Evolutionary conservation across 1,140 invertebrate genomes (phyloP), one percentile per base, ranked within the genome.

Genomic region (Nasonia giraulti): DNA sequence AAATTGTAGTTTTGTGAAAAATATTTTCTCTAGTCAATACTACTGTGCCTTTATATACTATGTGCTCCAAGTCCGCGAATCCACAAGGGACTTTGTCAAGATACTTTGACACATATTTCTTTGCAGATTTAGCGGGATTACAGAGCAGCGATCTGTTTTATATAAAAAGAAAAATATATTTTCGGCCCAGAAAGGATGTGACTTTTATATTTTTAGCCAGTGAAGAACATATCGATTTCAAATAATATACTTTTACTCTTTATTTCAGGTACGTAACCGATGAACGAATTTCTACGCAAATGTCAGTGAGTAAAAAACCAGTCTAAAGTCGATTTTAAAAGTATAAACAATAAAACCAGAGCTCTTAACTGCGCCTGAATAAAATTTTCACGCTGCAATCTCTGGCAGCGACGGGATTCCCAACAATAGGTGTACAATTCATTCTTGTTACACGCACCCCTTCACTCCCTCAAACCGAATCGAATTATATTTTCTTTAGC

Each of bases 71-170:
- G 55, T 62, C 55, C 4, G 55, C 55, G 55, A 62, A 62, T 62
- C 20, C 55, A 62, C 55, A 7, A 20, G 55, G 55, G 55, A 62
- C 55, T 62, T 62, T 62, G 55, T n/a, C 55, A n/a, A n/a, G 55
- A 62, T 62, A 62, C 55, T 62, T 62, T 62, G 55, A 62, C 55
- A 62, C 55, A 62, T 20, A 62, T 62, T n/a, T 62, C 55, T 62
- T 62, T 62, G 55, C 20, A 20, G 55, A 62, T 62, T 62, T 62
- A 62, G 55, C 55, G 1, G 55, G 55, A 62, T 62, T 62, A 62
- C 55, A 62, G 55, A 62, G 20, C 20, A n/a, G 14, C 17, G 55
- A 62, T 62, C 55, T 62, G 7, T 62, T 20, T 62, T 62, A 20
- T 62, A 62, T 62, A 62, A 62, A 62, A 62, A 50, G 5, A 20